Percentiles rank a stretch among this genome's conserved stretches.
These are phyloP conservation scores for Vidua chalybeata DNA, from an alignment of 2,113 vertebrate genomes.

Conservation along the genomic window DNA sequence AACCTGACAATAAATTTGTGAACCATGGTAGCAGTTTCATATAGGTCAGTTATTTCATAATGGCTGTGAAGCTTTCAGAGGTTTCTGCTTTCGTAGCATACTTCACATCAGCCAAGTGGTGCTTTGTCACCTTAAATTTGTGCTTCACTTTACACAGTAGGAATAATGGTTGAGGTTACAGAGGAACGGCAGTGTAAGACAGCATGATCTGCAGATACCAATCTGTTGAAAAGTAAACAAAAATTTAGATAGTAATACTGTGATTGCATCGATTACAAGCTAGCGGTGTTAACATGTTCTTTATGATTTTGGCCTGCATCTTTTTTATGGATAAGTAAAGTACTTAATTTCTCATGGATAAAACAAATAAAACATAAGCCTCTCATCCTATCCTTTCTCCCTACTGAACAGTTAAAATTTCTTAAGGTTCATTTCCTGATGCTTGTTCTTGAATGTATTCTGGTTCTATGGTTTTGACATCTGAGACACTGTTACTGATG, in stretches of 20 bases:
- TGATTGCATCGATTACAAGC: constrained; percentile 25
- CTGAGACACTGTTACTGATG: constrained; percentile 10
- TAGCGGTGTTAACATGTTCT: constrained; percentile 27
- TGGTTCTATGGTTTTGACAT: background rate
- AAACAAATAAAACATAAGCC: background rate
- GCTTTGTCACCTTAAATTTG: constrained; percentile 69
- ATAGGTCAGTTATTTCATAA: constrained; percentile 80
- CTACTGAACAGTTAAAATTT: background rate
- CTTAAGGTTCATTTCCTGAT: background rate
- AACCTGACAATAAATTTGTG: constrained; percentile 81
- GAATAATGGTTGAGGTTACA: constrained; percentile 61
- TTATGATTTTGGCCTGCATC: background rate
- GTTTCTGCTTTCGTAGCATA: constrained; percentile 71
- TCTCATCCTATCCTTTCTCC: background rate
- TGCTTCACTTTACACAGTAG: constrained; percentile 72
- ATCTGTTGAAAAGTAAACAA: constrained; percentile 59
- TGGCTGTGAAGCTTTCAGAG: constrained; percentile 72
- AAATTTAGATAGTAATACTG: constrained; percentile 16
- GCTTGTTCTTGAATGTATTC: constrained; percentile 8
- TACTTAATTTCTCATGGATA: constrained; percentile 1
- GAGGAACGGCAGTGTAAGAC: constrained; percentile 39
- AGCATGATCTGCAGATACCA: constrained; percentile 36
- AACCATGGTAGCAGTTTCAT: constrained; percentile 80
- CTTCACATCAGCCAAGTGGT: constrained; percentile 64
- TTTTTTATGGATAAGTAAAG: background rate